Conservation (phyloP, 2,888 invertebrate species). For the Chrysolina haemoptera region DNA sequence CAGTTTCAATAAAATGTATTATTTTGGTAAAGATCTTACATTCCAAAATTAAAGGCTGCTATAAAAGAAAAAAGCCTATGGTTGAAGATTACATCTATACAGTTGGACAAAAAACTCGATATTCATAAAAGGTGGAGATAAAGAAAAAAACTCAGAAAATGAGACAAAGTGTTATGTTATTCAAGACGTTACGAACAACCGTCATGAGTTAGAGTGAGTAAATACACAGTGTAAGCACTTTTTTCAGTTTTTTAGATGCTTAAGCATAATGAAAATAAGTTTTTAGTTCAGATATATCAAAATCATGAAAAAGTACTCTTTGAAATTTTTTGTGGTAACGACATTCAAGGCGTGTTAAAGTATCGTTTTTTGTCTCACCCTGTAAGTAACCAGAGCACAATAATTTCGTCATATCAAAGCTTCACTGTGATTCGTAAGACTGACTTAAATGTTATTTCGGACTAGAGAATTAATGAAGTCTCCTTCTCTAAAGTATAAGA, state of each 20-base stretch:
- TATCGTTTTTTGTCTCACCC: constrained; percentile 51
- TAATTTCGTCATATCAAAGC: constrained; percentile 74
- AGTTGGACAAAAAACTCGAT: constrained; percentile 44
- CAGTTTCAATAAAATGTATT: too few relatives aligned
- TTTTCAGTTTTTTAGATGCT: background rate
- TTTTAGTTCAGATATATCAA: background rate
- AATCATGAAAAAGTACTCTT: background rate
- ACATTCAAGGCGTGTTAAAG: constrained; percentile 30
- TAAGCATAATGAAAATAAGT: too few relatives aligned
- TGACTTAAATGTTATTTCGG: constrained; percentile 72
- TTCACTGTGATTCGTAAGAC: constrained; percentile 74
- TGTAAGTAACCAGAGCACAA: constrained; percentile 69
- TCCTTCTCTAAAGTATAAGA: constrained; percentile 56
- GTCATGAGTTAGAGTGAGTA: background rate
- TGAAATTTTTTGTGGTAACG: background rate
- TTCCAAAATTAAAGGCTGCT: constrained; percentile 51
- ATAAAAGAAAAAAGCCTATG: constrained; percentile 36
- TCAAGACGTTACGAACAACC: background rate
- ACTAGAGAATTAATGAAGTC: constrained; percentile 63
- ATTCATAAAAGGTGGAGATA: constrained; percentile 20
- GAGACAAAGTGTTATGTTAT: background rate
- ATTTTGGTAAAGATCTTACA: constrained; percentile 46
- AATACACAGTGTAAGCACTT: constrained; percentile 9
- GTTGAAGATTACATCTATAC: constrained; percentile 39
- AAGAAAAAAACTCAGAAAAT: background rate